phyloP scores from a whole-genome alignment of 2,113 vertebrate species.

The Ctenomys sociabilis region DNA sequence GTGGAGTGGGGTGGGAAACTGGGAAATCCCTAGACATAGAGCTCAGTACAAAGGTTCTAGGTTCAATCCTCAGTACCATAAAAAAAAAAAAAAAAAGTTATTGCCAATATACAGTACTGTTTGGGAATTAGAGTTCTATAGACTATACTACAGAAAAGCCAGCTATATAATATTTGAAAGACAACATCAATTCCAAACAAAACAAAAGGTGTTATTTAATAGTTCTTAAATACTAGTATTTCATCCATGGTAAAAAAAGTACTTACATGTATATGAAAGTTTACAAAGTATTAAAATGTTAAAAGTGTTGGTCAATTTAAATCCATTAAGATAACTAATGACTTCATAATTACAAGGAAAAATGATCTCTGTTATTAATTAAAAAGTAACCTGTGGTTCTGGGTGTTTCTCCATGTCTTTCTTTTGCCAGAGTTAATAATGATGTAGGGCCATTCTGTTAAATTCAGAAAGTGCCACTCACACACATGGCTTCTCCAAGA shows the following conservation, averaged over 20 bases:
- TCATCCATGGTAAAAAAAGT: conserved; percentile 12
- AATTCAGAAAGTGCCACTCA: not conserved
- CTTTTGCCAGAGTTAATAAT: not conserved
- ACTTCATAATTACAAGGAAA: not conserved
- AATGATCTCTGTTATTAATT: not conserved
- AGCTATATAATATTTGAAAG: conserved; percentile 26
- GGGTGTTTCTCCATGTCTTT: not conserved
- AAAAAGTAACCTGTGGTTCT: conserved; percentile 4
- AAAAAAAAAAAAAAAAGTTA: not conserved
- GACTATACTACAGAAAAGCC: not conserved
- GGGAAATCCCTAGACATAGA: not conserved
- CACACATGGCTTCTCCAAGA: not conserved
- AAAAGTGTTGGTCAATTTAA: not conserved
- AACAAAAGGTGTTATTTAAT: not conserved
- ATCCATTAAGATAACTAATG: not conserved
- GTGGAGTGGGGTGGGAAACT: too few relatives aligned
- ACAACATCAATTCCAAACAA: not conserved
- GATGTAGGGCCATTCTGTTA: not conserved
- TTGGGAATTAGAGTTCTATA: not conserved
- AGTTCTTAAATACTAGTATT: not conserved
- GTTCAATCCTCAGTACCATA: not conserved
- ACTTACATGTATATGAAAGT: not conserved
- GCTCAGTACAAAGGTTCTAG: not conserved
- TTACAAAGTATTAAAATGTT: not conserved
- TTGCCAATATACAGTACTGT: not conserved